Evolutionary conservation across 2,888 invertebrate species (phyloP).

Genomic region (Drosophila siamana): DNA sequence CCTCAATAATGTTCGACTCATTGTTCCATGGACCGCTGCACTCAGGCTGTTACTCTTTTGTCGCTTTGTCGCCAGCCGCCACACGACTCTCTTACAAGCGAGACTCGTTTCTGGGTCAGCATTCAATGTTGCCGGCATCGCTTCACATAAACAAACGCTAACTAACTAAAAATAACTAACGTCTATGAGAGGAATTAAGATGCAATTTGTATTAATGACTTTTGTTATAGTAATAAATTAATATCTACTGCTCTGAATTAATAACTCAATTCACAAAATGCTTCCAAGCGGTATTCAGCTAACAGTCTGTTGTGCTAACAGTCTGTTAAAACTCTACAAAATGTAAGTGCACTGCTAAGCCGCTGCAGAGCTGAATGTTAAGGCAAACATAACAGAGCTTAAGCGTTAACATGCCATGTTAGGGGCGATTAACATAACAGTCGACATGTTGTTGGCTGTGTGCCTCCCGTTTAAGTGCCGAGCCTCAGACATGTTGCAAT

Average conservation of each 20-base stretch:
- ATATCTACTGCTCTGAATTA: too few species aligned
- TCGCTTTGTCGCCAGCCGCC: slow-evolving; percentile 65
- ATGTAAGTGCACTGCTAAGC: slow-evolving; percentile 27
- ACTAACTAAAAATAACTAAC: too few species aligned
- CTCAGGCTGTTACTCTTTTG: slow-evolving; percentile 58
- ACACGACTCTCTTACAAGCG: slow-evolving; percentile 34
- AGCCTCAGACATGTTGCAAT: slow-evolving; percentile 52
- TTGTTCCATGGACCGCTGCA: slow-evolving; percentile 16
- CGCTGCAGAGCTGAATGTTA: slow-evolving; percentile 1
- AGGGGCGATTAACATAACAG: slow-evolving; percentile 19
- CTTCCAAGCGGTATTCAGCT: not conserved
- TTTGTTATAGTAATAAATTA: too few species aligned
- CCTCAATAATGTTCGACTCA: slow-evolving; percentile 41
- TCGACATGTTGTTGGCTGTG: slow-evolving; percentile 18
- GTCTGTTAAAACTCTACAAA: slow-evolving; percentile 63
- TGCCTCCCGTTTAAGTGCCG: slow-evolving; percentile 9
- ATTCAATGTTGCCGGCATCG: slow-evolving; percentile 27
- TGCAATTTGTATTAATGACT: too few species aligned
- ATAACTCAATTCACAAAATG: not conserved
- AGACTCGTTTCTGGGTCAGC: slow-evolving; percentile 56
- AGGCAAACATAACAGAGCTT: not conserved
- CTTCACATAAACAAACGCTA: slow-evolving; percentile 10
- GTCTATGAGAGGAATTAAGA: not conserved
- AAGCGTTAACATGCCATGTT: slow-evolving; percentile 23
- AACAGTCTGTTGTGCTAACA: slow-evolving; percentile 5